Evolutionary conservation across 2,113 vertebrate species (phyloP), one percentile per base, ranked within the genome.

Genomic region (Phyllostomus hastatus): DNA sequence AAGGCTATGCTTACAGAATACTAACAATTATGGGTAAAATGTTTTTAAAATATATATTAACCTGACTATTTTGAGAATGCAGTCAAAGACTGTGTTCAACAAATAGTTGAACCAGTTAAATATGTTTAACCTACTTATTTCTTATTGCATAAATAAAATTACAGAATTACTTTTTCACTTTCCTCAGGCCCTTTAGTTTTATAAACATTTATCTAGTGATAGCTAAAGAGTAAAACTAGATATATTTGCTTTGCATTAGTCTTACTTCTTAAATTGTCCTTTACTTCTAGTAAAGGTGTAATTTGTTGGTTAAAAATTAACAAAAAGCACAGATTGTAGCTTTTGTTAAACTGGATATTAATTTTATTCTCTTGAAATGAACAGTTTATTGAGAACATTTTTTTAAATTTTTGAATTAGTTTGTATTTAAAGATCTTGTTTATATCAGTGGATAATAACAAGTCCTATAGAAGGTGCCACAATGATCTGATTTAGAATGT

Each of bases 51-150:
- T 73, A 90, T 50, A 67, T 83, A 61, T 82, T 78, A 59, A 31
- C 82, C 86, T 95, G 17, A 38, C 79, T 91, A 35, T 66, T 96
- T 95, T 95, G 72, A 52, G 67, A 88, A 79, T 85, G 41, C 2
- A 85, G 66, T 88, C 46, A 91, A 92, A 96, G 43, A 19, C 80
- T 89, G 22, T 91, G 95, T 93, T 54, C 35, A 81, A 38, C 46
- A 76, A 89, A 91, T 46, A 80, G n/a, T 86, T 48, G 35, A 85
- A 33, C 76, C 7, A 69, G 26, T 88, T 33, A 70, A 66, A 66
- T 66, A 59, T 87, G 26, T 59, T 96, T 82, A 43, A 46, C 64
- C 0, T 72, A 33, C 69, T 48, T 89, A n/a, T 75, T 93, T 50
- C 20, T 79, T 83, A 66, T 24, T 38, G 11, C 33, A 48, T 9